phyloP scores from a whole-genome alignment of 2,797 vertebrate genomes.

The Channa striata region DNA sequence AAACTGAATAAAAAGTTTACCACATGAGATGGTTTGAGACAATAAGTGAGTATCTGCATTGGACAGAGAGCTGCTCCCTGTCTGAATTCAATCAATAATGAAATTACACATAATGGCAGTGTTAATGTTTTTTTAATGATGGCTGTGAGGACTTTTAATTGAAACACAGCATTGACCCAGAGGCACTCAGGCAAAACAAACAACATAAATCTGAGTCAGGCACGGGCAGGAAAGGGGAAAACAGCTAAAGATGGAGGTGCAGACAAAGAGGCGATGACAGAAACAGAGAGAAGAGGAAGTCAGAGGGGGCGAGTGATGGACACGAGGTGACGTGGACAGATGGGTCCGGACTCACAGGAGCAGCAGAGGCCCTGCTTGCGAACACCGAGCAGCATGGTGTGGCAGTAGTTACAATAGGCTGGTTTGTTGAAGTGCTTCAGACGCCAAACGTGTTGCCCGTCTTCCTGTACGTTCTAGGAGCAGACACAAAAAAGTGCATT shows the following conservation, averaged over 20 bases:
- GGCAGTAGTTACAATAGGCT: slow-evolving; percentile 96
- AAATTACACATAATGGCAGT: slow-evolving; percentile 32
- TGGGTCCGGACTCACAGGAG: slow-evolving; percentile 85
- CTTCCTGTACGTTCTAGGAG: slow-evolving; percentile 89
- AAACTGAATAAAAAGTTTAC: slow-evolving; percentile 4
- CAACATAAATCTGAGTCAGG: neutral
- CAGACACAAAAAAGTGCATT: neutral
- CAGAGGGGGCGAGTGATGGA: neutral
- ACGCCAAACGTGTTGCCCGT: slow-evolving; percentile 93
- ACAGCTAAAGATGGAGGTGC: slow-evolving; percentile 9
- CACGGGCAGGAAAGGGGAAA: neutral
- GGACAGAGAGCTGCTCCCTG: slow-evolving; percentile 2
- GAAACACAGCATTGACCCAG: slow-evolving; percentile 40
- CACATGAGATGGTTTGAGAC: slow-evolving; percentile 8
- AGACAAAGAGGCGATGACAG: slow-evolving; percentile 4
- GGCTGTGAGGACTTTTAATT: slow-evolving; percentile 25
- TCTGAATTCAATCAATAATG: slow-evolving; percentile 26
- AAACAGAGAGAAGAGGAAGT: slow-evolving; percentile 3
- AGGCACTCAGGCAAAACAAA: slow-evolving; percentile 8
- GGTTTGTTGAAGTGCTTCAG: slow-evolving; percentile 98
- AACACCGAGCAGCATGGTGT: slow-evolving; percentile 92
- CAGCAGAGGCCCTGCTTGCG: slow-evolving; percentile 97
- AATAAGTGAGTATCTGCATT: neutral
- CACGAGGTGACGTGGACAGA: neutral
- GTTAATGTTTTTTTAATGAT: slow-evolving; percentile 34